These are phyloP conservation scores for Cephalopholis sonnerati DNA, from an alignment of 2,113 vertebrate genomes.

Conservation along the genomic window DNA sequence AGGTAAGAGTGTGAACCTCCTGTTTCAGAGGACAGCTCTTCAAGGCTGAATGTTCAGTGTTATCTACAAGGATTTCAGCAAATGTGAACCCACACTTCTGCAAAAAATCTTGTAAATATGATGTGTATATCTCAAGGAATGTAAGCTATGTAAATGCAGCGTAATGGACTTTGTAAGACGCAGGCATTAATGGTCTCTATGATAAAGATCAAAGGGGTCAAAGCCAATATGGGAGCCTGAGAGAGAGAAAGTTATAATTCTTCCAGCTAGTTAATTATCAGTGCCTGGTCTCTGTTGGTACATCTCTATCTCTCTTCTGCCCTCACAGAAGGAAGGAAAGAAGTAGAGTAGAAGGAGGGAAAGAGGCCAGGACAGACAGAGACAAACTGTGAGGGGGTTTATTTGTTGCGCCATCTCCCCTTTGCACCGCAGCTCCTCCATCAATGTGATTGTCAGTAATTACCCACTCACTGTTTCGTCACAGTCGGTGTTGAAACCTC, in stretches of 20 bases:
- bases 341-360: neutral
- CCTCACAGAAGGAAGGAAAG: neutral
- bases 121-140: conserved; percentile 16
- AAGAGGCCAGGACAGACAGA: conserved; percentile 37
- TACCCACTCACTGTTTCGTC: conserved; percentile 59
- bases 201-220: conserved; percentile 21
- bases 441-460: conserved; percentile 74
- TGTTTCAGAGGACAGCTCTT: neutral
- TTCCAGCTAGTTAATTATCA: neutral
- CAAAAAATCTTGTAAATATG: conserved; percentile 5
- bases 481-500: conserved; percentile 52
- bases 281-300: conserved; percentile 13
- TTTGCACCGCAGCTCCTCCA: conserved; percentile 61
- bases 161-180: neutral
- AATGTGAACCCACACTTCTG: neutral
- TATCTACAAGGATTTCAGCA: neutral
- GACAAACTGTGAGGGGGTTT: conserved; percentile 57
- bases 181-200: neutral
- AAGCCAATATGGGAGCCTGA: neutral
- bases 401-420: conserved; percentile 59
- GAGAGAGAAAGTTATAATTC: conserved; percentile 10
- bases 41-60: neutral
- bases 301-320: conserved; percentile 4
- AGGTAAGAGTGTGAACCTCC: neutral
- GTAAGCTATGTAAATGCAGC: conserved; percentile 12